Conservation (phyloP, 2,113 vertebrate species). For the Thermophis baileyi region DNA sequence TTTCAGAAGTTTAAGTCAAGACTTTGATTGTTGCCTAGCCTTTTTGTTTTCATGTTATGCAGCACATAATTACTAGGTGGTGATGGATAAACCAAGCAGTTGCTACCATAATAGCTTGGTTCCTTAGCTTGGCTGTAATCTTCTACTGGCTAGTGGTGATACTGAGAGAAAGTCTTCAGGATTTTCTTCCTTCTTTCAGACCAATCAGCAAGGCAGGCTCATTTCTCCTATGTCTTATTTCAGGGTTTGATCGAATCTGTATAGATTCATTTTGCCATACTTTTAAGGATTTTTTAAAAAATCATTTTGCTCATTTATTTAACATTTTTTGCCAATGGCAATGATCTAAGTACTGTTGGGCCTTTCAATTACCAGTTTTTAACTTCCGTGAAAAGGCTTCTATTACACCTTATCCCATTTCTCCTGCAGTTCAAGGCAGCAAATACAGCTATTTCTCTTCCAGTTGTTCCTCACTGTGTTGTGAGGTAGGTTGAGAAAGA, state of each 20-base stretch:
- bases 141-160: not conserved
- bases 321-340: not conserved
- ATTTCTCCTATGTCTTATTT: not conserved
- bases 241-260: not conserved
- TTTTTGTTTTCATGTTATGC: not conserved
- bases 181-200: not conserved
- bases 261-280: not conserved
- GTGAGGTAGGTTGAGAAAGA: not conserved
- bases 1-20: not conserved
- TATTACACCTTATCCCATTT: not conserved
- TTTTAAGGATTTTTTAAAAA: not conserved
- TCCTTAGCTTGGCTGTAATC: not conserved
- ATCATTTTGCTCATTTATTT: not conserved
- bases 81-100: not conserved
- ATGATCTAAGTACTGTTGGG: not conserved
- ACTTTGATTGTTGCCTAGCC: not conserved
- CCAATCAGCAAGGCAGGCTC: not conserved
- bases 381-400: not conserved
- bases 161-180: not conserved
- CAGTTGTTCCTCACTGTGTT: not conserved
- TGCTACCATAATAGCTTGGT: not conserved
- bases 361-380: not conserved
- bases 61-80: not conserved
- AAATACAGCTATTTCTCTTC: not conserved
- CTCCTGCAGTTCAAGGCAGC: not conserved